phyloP scores from a whole-genome alignment of 2,797 vertebrate species.

The Dendrocincla fuliginosa region DNA sequence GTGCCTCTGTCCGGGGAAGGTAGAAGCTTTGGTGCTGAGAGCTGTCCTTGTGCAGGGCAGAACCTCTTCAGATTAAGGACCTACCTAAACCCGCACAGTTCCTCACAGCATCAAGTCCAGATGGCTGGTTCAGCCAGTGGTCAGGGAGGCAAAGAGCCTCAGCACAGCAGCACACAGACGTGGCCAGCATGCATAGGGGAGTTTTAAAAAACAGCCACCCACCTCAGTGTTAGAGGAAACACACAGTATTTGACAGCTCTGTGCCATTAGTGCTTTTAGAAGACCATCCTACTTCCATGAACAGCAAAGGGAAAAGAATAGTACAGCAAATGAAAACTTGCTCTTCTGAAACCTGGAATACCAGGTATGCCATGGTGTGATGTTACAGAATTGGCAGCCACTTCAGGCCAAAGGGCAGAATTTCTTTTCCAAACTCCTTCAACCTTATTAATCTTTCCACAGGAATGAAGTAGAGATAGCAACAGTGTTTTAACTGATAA shows the following conservation, averaged over 20 bases:
- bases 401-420: not conserved
- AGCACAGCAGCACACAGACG: fast-evolving
- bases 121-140: fast-evolving
- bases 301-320: not conserved
- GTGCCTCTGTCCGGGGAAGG: not conserved
- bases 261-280: not conserved
- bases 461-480: conserved; percentile 28
- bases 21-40: not conserved
- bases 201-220: too few relatives aligned
- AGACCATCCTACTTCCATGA: not conserved
- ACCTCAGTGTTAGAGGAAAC: not conserved
- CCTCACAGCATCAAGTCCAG: fast-evolving
- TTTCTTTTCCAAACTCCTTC: conserved; percentile 1
- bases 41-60: not conserved
- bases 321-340: not conserved
- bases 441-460: not conserved
- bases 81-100: fast-evolving
- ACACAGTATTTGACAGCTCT: not conserved
- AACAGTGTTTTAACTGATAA: conserved; percentile 21
- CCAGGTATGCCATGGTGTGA: not conserved
- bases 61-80: not conserved
- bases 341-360: not conserved
- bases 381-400: not conserved
- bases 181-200: fast-evolving
- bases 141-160: fast-evolving